phyloP scores from a whole-genome alignment of 2,113 vertebrate species.

The Phocoena phocoena region DNA sequence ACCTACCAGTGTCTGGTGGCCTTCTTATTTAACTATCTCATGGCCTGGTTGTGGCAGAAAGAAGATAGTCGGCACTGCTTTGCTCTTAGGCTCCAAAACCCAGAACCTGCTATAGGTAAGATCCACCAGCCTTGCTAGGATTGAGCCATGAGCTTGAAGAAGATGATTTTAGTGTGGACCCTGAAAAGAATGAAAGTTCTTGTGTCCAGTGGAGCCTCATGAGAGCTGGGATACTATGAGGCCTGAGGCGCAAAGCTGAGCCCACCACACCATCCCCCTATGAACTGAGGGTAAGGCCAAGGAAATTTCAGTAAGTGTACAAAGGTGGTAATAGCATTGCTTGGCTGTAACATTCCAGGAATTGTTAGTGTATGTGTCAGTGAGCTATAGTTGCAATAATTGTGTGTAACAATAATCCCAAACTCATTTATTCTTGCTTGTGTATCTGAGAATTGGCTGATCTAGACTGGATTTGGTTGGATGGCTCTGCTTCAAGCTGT shows the following conservation, averaged over 20 bases:
- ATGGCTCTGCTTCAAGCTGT: background rate
- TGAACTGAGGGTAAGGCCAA: background rate
- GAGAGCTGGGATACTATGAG: background rate
- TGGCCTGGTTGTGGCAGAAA: background rate
- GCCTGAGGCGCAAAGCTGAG: background rate
- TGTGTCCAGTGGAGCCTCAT: background rate
- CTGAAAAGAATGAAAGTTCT: background rate
- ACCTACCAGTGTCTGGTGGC: background rate
- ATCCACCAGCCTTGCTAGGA: background rate
- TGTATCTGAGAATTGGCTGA: background rate
- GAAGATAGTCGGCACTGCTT: background rate
- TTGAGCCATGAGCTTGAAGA: background rate
- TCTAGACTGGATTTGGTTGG: background rate
- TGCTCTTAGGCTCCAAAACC: background rate
- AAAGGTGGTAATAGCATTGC: background rate
- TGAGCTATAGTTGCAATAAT: background rate
- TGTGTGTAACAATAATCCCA: background rate
- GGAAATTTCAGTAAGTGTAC: background rate
- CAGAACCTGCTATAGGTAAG: background rate
- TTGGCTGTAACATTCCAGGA: background rate
- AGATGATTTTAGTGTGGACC: background rate
- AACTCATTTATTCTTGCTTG: background rate
- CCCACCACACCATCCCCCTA: background rate
- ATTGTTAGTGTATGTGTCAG: background rate
- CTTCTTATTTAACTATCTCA: constrained; percentile 2